Evolutionary conservation across 1,140 invertebrate genomes (phyloP).

Genomic region (Rhizoglyphus robini): DNA sequence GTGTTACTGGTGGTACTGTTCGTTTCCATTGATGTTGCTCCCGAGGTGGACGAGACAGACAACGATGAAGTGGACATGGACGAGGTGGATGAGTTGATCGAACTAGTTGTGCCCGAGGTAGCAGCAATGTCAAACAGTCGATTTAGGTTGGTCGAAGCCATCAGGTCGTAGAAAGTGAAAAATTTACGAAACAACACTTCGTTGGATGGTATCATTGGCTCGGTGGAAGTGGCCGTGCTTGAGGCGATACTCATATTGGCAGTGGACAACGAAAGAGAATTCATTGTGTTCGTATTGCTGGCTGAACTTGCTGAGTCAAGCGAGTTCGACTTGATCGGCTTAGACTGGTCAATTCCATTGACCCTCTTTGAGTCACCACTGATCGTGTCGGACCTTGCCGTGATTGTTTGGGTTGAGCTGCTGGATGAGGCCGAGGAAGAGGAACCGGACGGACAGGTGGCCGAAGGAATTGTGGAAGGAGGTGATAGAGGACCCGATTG

Average conservation of each 20-base stretch:
- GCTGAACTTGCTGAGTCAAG: neutral
- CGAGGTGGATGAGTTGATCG: neutral
- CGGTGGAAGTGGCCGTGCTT: neutral
- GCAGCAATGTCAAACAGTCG: neutral
- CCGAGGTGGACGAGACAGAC: neutral
- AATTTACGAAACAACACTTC: constrained; percentile 4
- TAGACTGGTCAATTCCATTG: neutral
- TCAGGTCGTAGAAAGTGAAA: constrained; percentile 6
- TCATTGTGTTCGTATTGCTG: neutral
- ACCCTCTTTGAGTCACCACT: neutral
- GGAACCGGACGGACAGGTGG: neutral
- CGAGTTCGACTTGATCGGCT: constrained; percentile 1
- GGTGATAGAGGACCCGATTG: neutral
- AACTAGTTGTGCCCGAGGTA: neutral
- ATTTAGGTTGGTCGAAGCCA: neutral
- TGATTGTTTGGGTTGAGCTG: neutral
- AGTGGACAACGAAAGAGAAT: no score
- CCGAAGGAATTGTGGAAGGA: neutral
- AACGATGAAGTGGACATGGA: constrained; percentile 4
- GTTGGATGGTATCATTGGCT: neutral
- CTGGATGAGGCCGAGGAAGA: constrained; percentile 2
- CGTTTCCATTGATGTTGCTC: neutral
- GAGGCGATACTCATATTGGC: neutral
- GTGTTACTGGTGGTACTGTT: neutral
- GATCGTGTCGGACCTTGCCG: neutral